These are phyloP conservation scores for Herminia tarsipennalis DNA, from an alignment of 2,888 invertebrate species.

Conservation along the genomic window DNA sequence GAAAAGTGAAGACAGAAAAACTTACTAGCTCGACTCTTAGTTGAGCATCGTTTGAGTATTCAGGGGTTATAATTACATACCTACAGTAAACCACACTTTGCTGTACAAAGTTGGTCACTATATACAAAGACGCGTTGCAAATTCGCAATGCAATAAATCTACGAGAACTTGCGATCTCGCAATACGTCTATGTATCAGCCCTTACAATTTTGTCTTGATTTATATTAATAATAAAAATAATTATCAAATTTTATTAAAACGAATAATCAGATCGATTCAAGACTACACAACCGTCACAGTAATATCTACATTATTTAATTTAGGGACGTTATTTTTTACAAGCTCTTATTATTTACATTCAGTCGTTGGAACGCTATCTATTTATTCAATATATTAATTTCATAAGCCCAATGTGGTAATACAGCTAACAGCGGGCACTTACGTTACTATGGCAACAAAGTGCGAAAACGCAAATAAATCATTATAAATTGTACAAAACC, in stretches of 20 bases:
- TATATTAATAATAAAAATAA: constrained; percentile 30
- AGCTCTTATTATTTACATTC: constrained; percentile 70
- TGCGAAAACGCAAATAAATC: constrained; percentile 61
- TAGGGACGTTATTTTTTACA: constrained; percentile 57
- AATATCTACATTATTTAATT: constrained; percentile 44
- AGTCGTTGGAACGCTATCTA: constrained; percentile 58
- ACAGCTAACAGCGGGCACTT: constrained; percentile 47
- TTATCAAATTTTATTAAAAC: constrained; percentile 40
- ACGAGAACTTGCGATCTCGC: neutral
- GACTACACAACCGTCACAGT: constrained; percentile 68
- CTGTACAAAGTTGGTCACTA: constrained; percentile 61
- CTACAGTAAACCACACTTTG: constrained; percentile 58
- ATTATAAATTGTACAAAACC: constrained; percentile 63
- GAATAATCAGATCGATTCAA: constrained; percentile 63
- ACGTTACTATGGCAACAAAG: constrained; percentile 74
- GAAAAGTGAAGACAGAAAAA: no score
- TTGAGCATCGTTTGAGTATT: no score
- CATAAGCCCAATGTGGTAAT: constrained; percentile 41
- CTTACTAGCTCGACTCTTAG: no score
- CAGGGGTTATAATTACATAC: no score
- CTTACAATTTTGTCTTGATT: constrained; percentile 22
- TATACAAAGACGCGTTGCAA: constrained; percentile 10
- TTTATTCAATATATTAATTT: constrained; percentile 43
- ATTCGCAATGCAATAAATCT: neutral
- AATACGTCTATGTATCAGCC: neutral